phyloP scores from a whole-genome alignment of 2,113 vertebrate species.

The Actenoides hombroni region DNA sequence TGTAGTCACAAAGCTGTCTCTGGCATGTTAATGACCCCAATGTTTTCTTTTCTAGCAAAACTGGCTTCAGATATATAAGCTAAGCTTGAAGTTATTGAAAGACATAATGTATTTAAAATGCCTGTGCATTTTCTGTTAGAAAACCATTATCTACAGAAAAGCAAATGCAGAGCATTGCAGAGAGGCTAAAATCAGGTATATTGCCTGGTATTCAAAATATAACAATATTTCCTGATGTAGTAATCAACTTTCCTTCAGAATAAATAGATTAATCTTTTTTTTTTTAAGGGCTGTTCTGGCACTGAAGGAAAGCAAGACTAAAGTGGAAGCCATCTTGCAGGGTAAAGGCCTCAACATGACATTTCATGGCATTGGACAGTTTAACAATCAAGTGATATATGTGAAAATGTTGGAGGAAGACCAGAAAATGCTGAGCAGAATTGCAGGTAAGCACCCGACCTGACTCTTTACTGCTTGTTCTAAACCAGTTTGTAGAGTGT shows the following conservation, averaged over 20 bases:
- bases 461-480: neutral
- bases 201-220: neutral
- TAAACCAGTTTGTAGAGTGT: neutral
- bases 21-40: neutral
- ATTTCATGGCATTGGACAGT: constrained; percentile 53
- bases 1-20: neutral
- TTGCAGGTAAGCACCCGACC: neutral
- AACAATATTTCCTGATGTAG: neutral
- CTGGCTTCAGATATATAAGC: too few species aligned
- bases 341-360: constrained; percentile 26
- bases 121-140: neutral
- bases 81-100: too few species aligned
- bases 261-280: neutral
- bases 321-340: constrained; percentile 48
- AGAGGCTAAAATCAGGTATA: neutral
- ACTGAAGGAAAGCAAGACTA: constrained; percentile 51
- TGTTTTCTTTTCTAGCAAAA: neutral
- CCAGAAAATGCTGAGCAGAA: neutral
- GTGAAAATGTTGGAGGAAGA: constrained; percentile 50
- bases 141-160: neutral
- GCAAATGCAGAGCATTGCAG: too few species aligned
- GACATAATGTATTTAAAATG: too few species aligned
- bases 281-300: constrained; percentile 35
- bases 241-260: neutral
- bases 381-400: constrained; percentile 50